These are phyloP conservation scores for Gadopsis marmoratus DNA, from an alignment of 2,797 vertebrate species.

Conservation along the genomic window DNA sequence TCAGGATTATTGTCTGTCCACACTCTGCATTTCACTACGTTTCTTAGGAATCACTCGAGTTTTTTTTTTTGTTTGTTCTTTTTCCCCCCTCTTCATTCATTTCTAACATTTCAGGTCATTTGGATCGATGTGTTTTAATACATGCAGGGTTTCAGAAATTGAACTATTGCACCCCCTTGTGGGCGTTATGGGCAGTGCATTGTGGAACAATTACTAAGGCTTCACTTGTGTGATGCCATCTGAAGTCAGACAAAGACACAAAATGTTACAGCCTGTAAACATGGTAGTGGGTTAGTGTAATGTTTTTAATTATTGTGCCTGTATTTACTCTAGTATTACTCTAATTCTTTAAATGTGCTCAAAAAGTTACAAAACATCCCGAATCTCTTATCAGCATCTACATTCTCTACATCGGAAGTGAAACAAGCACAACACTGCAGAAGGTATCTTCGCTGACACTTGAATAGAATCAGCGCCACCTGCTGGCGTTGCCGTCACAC, in stretches of 20 bases:
- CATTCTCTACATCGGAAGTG: neutral
- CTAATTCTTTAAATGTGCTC: neutral
- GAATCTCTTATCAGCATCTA: neutral
- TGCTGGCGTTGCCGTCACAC: slow-evolving; percentile 17
- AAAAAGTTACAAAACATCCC: neutral
- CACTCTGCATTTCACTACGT: neutral
- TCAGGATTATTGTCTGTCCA: neutral
- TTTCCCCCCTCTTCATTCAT: neutral
- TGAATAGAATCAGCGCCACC: slow-evolving; percentile 26
- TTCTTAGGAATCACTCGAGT: slow-evolving; percentile 7
- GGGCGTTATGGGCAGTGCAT: slow-evolving; percentile 21
- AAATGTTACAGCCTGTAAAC: neutral
- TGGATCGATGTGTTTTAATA: slow-evolving; percentile 1
- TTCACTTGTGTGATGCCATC: neutral
- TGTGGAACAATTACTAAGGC: neutral
- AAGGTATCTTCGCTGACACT: neutral
- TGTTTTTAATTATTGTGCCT: neutral
- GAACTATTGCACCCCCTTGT: slow-evolving; percentile 65
- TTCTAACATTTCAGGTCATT: neutral
- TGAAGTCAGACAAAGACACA: neutral
- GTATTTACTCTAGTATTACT: neutral
- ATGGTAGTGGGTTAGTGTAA: neutral
- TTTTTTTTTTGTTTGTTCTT: neutral
- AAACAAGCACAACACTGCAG: slow-evolving; percentile 5
- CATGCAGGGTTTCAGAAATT: slow-evolving; percentile 34